phyloP scores from a whole-genome alignment of 2,888 invertebrate species.

The Tiliacea citrago region DNA sequence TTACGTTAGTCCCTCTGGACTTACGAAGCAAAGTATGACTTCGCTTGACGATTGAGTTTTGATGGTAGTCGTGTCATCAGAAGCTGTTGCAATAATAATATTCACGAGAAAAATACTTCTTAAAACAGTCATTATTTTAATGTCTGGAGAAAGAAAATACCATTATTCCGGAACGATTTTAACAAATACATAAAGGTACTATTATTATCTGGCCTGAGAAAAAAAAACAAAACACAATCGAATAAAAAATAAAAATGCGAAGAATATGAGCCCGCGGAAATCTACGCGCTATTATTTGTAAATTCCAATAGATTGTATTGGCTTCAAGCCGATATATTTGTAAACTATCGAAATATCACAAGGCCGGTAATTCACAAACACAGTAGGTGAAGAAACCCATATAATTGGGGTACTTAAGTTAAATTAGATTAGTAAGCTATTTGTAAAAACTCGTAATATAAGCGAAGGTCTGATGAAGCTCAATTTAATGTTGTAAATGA shows the following conservation, averaged over 20 bases:
- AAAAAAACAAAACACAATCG: not conserved
- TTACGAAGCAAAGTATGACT: not conserved
- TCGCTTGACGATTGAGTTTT: not conserved
- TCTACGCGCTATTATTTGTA: conserved; percentile 33
- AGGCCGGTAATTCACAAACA: not conserved
- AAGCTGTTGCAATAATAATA: not conserved
- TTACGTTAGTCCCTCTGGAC: not conserved
- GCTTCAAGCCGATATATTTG: conserved; percentile 19
- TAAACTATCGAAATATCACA: conserved; percentile 17
- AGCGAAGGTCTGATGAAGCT: not conserved
- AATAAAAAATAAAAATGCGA: conserved; percentile 20
- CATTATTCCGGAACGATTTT: too few relatives aligned
- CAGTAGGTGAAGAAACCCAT: not conserved
- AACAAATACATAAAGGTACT: not conserved
- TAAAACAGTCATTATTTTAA: not conserved
- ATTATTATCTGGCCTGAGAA: not conserved
- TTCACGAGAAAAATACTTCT: not conserved
- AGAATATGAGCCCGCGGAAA: conserved; percentile 20
- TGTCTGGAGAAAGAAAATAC: not conserved
- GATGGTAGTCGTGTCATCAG: too few relatives aligned
- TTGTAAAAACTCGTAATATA: too few relatives aligned
- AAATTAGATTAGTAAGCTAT: too few relatives aligned
- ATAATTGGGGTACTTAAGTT: not conserved
- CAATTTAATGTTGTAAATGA: not conserved
- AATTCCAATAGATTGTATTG: conserved; percentile 43